These are phyloP conservation scores for Phyllopteryx taeniolatus DNA, from an alignment of 2,113 vertebrate species.

Conservation along the genomic window DNA sequence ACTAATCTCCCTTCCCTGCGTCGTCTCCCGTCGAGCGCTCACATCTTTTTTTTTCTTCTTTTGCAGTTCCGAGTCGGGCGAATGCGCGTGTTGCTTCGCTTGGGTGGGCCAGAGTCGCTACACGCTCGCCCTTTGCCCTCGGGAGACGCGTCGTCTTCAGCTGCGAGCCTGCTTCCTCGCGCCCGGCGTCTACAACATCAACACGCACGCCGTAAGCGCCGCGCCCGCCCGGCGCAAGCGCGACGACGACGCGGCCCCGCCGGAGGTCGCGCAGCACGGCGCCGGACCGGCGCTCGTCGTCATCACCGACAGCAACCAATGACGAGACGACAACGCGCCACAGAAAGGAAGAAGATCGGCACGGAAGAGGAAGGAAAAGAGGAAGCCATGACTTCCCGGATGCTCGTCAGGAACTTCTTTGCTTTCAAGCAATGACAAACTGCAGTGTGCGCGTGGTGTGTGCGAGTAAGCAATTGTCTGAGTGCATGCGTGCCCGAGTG, in stretches of 20 bases:
- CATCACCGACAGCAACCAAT: constrained; percentile 78
- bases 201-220: constrained; percentile 87
- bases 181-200: constrained; percentile 94
- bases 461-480: neutral
- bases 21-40: neutral
- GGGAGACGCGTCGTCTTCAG: constrained; percentile 79
- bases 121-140: constrained; percentile 84
- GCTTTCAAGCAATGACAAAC: neutral
- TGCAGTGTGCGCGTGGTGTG: neutral
- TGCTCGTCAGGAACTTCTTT: neutral
- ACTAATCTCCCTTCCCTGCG: neutral
- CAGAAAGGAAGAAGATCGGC: neutral
- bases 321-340: constrained; percentile 40
- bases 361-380: neutral
- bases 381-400: neutral
- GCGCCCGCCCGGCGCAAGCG: constrained; percentile 62
- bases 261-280: constrained; percentile 83
- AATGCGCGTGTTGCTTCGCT: constrained; percentile 79
- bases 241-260: constrained; percentile 36
- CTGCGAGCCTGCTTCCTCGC: constrained; percentile 90
- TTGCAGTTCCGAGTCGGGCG: constrained; percentile 82
- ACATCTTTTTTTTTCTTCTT: neutral
- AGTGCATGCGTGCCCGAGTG: no score
- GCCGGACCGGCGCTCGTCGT: constrained; percentile 93
- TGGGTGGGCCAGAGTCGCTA: constrained; percentile 95